phyloP scores from a whole-genome alignment of 1,140 invertebrate genomes.

The Lordiphosa stackelbergi region DNA sequence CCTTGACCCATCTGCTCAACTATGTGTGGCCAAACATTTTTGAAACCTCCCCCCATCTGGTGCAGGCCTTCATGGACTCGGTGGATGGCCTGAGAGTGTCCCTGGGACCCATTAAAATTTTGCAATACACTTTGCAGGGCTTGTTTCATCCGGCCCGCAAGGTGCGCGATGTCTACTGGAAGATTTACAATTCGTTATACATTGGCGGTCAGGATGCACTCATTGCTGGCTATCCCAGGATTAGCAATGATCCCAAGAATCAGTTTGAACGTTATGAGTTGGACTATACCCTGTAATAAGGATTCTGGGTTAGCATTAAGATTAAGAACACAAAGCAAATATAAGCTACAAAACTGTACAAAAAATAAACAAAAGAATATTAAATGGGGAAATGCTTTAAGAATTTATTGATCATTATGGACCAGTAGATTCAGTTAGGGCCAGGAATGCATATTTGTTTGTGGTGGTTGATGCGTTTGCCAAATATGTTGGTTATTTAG shows the following conservation, averaged over 20 bases:
- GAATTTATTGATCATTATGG: no score
- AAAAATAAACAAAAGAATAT: no score
- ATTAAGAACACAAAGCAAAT: no score
- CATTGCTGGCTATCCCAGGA: constrained; percentile 97
- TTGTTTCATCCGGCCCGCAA: constrained; percentile 99
- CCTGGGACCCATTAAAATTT: constrained; percentile 95
- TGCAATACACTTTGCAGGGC: constrained; percentile 97
- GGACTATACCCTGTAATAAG: constrained; percentile 92
- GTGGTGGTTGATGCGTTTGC: no score
- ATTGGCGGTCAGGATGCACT: constrained; percentile 99
- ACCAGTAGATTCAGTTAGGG: no score
- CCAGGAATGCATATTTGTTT: no score
- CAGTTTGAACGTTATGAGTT: constrained; percentile 96
- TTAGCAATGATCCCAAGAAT: constrained; percentile 97
- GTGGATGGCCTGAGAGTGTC: constrained; percentile 98
- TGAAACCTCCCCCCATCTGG: constrained; percentile 99
- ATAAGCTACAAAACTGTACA: no score
- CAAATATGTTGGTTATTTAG: no score
- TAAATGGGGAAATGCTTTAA: no score
- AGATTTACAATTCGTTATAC: constrained; percentile 99
- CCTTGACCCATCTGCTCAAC: constrained; percentile 96
- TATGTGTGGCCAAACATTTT: constrained; percentile 99
- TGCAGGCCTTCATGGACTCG: constrained; percentile 99
- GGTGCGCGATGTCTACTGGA: constrained; percentile 99
- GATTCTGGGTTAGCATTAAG: no score